These are phyloP conservation scores for Plusia festucae DNA, from an alignment of 2,888 invertebrate genomes.

Conservation along the genomic window DNA sequence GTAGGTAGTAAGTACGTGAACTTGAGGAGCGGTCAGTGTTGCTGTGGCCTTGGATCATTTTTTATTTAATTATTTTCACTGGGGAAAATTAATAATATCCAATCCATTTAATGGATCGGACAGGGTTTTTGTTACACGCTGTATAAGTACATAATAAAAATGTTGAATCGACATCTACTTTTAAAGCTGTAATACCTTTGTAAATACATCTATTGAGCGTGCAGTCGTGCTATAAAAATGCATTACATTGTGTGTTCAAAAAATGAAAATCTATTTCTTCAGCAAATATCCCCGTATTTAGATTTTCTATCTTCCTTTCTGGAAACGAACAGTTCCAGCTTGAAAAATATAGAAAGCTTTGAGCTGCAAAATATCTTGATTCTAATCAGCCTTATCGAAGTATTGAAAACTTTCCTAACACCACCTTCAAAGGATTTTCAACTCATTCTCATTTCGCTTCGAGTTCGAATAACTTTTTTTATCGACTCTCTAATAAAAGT, in stretches of 20 bases:
- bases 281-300: not conserved
- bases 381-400: slow-evolving; percentile 45
- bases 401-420: slow-evolving; percentile 49
- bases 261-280: not conserved
- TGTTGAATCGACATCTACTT: too few species aligned
- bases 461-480: slow-evolving; percentile 56
- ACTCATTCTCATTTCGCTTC: slow-evolving; percentile 55
- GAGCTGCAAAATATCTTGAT: slow-evolving; percentile 43
- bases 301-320: not conserved
- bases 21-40: too few species aligned
- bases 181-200: too few species aligned
- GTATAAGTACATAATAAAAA: too few species aligned
- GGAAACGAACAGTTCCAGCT: not conserved
- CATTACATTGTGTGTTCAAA: not conserved
- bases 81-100: too few species aligned
- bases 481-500: slow-evolving; percentile 56
- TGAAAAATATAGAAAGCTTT: slow-evolving; percentile 30
- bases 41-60: too few species aligned
- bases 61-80: too few species aligned
- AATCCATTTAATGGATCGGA: too few species aligned
- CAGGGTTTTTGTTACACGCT: too few species aligned
- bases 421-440: slow-evolving; percentile 57
- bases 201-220: too few species aligned
- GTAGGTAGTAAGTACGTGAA: too few species aligned
- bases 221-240: not conserved